Evolutionary conservation across 1,140 invertebrate genomes (phyloP).

Genomic region (Leucophenga varia): DNA sequence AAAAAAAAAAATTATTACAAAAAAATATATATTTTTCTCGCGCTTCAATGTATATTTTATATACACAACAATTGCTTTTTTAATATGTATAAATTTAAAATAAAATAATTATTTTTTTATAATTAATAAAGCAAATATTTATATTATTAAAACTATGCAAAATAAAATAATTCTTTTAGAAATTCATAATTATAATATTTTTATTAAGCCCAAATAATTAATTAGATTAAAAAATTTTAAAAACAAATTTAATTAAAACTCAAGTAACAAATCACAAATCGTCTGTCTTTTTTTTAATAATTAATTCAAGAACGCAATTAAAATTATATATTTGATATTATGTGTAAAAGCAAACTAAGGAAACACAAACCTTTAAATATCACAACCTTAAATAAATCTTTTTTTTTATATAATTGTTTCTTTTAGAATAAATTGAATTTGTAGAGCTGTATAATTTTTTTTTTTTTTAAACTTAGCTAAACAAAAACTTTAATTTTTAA

Average conservation of each 20-base stretch:
- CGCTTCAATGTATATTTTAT: conserved; percentile 51
- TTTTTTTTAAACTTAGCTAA: too few species aligned
- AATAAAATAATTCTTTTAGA: background rate
- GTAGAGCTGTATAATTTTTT: too few species aligned
- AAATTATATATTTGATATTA: too few species aligned
- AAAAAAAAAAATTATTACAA: conserved; percentile 6
- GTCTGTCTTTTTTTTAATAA: background rate
- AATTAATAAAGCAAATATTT: conserved; percentile 19
- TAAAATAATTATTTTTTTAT: conserved; percentile 16
- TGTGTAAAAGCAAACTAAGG: conserved; percentile 42
- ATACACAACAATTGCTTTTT: conserved; percentile 40
- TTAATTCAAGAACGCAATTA: too few species aligned
- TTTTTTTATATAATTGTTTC: conserved; percentile 16
- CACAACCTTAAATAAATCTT: conserved; percentile 47
- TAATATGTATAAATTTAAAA: too few species aligned
- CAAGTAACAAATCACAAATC: conserved; percentile 20
- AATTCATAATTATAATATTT: too few species aligned
- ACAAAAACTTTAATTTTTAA: too few species aligned
- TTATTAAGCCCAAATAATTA: too few species aligned
- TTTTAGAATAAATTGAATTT: too few species aligned
- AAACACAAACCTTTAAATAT: conserved; percentile 39
- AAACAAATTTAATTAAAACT: too few species aligned
- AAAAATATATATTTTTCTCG: conserved; percentile 24
- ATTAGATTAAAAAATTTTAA: too few species aligned
- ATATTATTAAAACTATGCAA: conserved; percentile 25